Base-by-base conservation (phyloP, 2,888 invertebrate genomes). In the Exocentrus adspersus region DNA sequence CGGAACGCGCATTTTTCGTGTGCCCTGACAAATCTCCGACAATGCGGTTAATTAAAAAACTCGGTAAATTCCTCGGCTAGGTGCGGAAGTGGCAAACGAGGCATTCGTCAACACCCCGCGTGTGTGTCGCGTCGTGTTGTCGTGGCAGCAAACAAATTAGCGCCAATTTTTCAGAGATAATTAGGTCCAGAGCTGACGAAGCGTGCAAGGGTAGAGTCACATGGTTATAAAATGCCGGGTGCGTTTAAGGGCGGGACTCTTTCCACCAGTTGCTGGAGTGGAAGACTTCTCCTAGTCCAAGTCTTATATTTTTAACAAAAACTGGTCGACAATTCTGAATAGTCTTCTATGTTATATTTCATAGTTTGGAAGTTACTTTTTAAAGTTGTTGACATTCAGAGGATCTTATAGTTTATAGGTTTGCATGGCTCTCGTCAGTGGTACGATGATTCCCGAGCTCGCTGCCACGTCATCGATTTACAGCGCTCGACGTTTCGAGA, bases 101-200 rank as follows among this genome's bases (percentile, higher is more conserved):
- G 66, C 72, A 72, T 73, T 62, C 66, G 70, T 75, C 75, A 70
- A 71, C 72, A 69, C 68, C 69, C 69, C 67, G 66, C 60, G 54
- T 62, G 63, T 65, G 60, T 61, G 60, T 62, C 65, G 61, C 62
- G 59, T 61, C 56, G 46, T 48, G 62, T 60, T 71, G 68, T 70
- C 68, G 72, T 73, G 71, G 74, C 71, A 73, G 68, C 53, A 60
- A 69, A 75, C 76, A 73, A 72, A 79, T 79, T 77, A 77, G 75
- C 76, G 64, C 72, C 75, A 70, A 78, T 79, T 79, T 79, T 79
- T 79, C 78, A 78, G 65, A 68, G 72, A 73, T 78, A 78, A 79
- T 79, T 79, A 78, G 75, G 71, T 75, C 65, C 64, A 65, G 64
- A 68, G 76, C 70, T 73, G 78, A 74, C 79, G 75, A 73, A 73